Percentiles rank a stretch among this genome's conserved stretches.
Evolutionary conservation across 2,797 vertebrate genomes (phyloP).

Genomic region (Potorous gilbertii): DNA sequence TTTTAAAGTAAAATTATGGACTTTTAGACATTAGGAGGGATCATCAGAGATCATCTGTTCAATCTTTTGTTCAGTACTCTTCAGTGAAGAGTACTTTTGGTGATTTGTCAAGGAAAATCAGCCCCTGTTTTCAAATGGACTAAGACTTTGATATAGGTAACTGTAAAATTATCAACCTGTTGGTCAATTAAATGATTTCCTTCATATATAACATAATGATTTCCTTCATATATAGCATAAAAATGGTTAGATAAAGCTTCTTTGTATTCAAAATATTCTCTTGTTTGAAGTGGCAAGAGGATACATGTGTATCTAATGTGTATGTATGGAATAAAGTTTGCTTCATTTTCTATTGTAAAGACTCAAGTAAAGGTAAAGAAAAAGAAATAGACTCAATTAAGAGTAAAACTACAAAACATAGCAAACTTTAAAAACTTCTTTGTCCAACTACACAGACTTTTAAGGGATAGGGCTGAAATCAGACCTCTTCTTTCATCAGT

Average conservation of each 20-base stretch:
- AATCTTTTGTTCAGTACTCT: background rate
- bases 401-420: background rate
- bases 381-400: background rate
- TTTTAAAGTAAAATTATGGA: background rate
- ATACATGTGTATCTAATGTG: background rate
- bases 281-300: constrained; percentile 19
- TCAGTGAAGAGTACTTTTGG: background rate
- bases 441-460: background rate
- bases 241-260: background rate
- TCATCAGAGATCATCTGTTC: background rate
- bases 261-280: constrained; percentile 15
- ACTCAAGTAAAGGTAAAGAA: background rate
- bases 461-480: background rate
- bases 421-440: background rate
- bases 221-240: constrained; percentile 28
- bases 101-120: background rate
- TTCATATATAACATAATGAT: constrained; percentile 12
- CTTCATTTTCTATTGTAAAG: background rate
- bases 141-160: background rate
- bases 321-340: background rate
- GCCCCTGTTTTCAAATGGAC: background rate
- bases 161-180: background rate
- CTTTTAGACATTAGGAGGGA: background rate
- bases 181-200: constrained; percentile 12
- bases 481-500: background rate